Conservation (phyloP, 2,113 vertebrate genomes). For the Bufo bufo region DNA sequence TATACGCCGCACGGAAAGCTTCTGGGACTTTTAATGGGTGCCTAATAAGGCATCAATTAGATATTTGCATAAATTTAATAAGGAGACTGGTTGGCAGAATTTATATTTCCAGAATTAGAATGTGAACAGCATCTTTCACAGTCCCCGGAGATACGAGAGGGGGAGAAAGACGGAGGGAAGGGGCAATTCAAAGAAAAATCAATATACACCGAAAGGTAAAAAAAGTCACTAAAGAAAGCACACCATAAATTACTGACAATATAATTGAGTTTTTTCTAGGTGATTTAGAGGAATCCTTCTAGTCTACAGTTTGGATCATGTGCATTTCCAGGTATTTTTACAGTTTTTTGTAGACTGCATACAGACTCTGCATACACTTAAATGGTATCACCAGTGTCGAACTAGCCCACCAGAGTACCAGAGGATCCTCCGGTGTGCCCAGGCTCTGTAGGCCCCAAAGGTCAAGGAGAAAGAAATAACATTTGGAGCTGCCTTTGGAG, state of each 20-base stretch:
- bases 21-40: constrained; percentile 55
- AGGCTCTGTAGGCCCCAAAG: no score
- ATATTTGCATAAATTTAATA: constrained; percentile 53
- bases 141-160: not conserved
- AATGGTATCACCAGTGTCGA: no score
- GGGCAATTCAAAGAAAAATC: constrained; percentile 25
- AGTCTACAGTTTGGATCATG: not conserved
- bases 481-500: no score
- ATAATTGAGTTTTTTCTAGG: not conserved
- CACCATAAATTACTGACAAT: not conserved
- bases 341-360: not conserved
- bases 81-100: constrained; percentile 31
- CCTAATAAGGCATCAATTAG: constrained; percentile 55
- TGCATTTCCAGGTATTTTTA: not conserved
- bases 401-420: no score
- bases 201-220: constrained; percentile 24
- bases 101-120: constrained; percentile 25
- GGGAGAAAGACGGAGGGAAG: constrained; percentile 17
- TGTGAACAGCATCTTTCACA: constrained; percentile 9
- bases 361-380: not conserved
- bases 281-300: not conserved
- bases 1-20: constrained; percentile 43
- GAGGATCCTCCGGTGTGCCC: no score
- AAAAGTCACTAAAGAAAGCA: not conserved
- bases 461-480: no score